Base-by-base conservation (phyloP, 2,888 invertebrate genomes). In the Molanna angustata region DNA sequence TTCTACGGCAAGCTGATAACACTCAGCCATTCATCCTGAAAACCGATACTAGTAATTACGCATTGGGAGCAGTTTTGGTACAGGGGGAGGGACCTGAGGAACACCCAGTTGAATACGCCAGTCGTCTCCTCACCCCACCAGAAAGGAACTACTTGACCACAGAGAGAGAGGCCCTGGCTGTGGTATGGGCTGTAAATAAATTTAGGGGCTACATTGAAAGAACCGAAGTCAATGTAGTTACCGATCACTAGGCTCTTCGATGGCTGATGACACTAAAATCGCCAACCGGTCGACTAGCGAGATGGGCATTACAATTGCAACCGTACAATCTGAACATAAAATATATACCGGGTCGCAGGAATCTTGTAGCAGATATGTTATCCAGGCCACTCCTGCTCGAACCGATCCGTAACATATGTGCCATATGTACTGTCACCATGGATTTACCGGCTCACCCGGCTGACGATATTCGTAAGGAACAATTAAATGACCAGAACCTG, bases 171-270 rank as follows among this genome's bases (percentile, higher is more conserved):
- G 65, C 63, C 0, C 54, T 67, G 9, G 65, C 66, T 2, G 41
- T 41, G 2, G 41, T 41, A 21, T 41, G 41, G 27, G 39, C 39
- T 2, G 17, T 39, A 4, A 9, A 18, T 3, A 39, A 39, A 17
- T 39, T 39, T 17, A 16, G 39, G 19, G 39, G 39, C 3, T 39
- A 39, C 13, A 39, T 39, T 18, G 39, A 39, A 2, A 20, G 41
- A 6, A 7, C 27, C 6, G 27, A 27, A 9, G 27, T 27, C 6
- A 27, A 6, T 9, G 9, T 41, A 4, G 22, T 41, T 4, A 11
- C 41, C 0, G 73, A 74, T 57, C 74, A 73, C 56, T 67, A 68
- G 57, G 69, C 74, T 0, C 61, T 78, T 21, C 68, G 69, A 64
- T 78, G 72, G 70, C 56, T 77, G 4, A 57, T 69, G 54, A 60